Evolutionary conservation across 2,888 invertebrate genomes (phyloP).

Genomic region (Pachliopta kotzebuea): DNA sequence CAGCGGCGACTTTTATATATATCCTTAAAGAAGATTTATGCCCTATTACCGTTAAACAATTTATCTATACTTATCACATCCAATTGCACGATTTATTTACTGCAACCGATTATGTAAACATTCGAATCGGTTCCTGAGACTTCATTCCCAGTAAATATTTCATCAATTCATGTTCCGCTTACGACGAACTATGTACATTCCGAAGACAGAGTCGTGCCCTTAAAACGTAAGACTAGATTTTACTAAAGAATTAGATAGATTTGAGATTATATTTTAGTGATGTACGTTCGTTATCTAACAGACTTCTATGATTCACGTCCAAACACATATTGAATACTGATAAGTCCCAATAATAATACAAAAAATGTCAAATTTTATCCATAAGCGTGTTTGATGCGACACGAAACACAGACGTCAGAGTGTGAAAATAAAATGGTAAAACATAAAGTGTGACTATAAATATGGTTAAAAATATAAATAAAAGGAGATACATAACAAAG

Average conservation of each 20-base stretch:
- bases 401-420: constrained; percentile 20
- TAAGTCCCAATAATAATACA: constrained; percentile 14
- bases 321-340: constrained; percentile 25
- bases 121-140: constrained; percentile 35
- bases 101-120: constrained; percentile 44
- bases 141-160: constrained; percentile 58
- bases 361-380: constrained; percentile 15
- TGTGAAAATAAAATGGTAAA: constrained; percentile 7
- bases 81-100: constrained; percentile 65
- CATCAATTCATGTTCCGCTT: constrained; percentile 60
- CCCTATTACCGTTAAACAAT: constrained; percentile 58
- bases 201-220: constrained; percentile 66
- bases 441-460: constrained; percentile 17
- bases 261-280: constrained; percentile 56
- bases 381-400: constrained; percentile 12
- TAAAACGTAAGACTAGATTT: constrained; percentile 78
- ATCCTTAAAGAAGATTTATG: constrained; percentile 57
- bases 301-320: constrained; percentile 19
- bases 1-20: constrained; percentile 46
- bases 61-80: constrained; percentile 71
- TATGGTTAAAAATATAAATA: constrained; percentile 17
- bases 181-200: constrained; percentile 70
- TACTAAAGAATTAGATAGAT: constrained; percentile 69
- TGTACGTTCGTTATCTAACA: constrained; percentile 33
- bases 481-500: constrained; percentile 6